Conservation (phyloP, 2,888 invertebrate genomes). For the Luperina nickerlii region DNA sequence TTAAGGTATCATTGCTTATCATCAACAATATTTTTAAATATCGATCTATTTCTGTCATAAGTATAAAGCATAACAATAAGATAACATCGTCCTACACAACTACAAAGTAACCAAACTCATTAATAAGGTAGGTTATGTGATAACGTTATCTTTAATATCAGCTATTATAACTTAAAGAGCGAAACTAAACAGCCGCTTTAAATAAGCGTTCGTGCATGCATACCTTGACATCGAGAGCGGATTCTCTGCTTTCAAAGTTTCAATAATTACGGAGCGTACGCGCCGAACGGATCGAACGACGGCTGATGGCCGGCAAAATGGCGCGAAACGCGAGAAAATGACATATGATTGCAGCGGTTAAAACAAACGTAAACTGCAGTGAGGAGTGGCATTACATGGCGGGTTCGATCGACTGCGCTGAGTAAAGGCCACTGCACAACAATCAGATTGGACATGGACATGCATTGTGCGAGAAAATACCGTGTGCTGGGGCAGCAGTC, state of each 20-base stretch:
- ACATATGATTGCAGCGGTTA: slow-evolving; percentile 85
- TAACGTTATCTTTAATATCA: slow-evolving; percentile 41
- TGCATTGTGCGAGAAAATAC: slow-evolving; percentile 51
- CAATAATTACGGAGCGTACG: slow-evolving; percentile 78
- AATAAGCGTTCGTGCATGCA: slow-evolving; percentile 60
- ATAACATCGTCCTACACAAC: background rate
- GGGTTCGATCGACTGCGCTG: slow-evolving; percentile 68
- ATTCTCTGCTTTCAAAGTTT: slow-evolving; percentile 72
- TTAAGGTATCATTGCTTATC: background rate
- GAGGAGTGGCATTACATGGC: slow-evolving; percentile 73
- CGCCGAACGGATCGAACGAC: slow-evolving; percentile 72
- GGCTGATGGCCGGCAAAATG: slow-evolving; percentile 79
- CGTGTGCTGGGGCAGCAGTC: slow-evolving; percentile 17
- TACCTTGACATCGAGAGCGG: slow-evolving; percentile 57
- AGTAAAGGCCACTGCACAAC: slow-evolving; percentile 62
- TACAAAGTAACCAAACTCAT: slow-evolving; percentile 15
- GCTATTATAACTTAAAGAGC: slow-evolving; percentile 40
- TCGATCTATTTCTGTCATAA: background rate
- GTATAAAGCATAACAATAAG: background rate
- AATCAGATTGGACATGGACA: slow-evolving; percentile 68
- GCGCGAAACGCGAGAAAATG: slow-evolving; percentile 84
- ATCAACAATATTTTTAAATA: background rate
- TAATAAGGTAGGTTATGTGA: slow-evolving; percentile 11
- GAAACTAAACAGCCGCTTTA: slow-evolving; percentile 49
- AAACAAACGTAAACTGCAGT: slow-evolving; percentile 81